Conservation (phyloP, 2,888 invertebrate genomes). For the Himalopsyche japonica region DNA sequence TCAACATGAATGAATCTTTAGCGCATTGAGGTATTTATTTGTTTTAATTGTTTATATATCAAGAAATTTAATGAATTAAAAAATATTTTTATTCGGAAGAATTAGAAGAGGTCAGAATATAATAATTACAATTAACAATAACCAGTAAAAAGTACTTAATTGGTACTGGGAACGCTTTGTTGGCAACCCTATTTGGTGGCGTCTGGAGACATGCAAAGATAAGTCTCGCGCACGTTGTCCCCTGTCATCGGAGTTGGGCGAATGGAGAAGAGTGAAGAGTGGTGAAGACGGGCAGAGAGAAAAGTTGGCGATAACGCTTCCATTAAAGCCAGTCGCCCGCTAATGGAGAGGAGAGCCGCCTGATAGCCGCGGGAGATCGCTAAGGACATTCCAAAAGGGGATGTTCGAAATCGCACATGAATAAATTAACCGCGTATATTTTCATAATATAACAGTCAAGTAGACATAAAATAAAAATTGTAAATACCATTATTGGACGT, state of each 20-base stretch:
- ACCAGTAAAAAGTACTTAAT: no score
- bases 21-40: no score
- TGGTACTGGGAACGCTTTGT: not conserved
- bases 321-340: slow-evolving; percentile 37
- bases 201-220: not conserved
- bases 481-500: no score
- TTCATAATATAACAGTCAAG: not conserved
- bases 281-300: not conserved
- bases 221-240: not conserved
- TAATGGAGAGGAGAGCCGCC: slow-evolving; percentile 33
- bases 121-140: no score
- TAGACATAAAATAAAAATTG: not conserved
- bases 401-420: not conserved
- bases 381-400: not conserved
- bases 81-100: no score
- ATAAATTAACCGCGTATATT: not conserved
- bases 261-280: not conserved
- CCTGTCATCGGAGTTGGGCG: not conserved
- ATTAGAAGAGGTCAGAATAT: no score
- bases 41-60: no score
- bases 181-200: not conserved
- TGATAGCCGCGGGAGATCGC: not conserved
- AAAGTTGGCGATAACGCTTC: slow-evolving; percentile 23
- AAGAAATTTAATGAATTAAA: no score
- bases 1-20: no score